These are phyloP conservation scores for Muricea muricata DNA, from an alignment of 92 coral and sea anemone species.

Conservation along the genomic window DNA sequence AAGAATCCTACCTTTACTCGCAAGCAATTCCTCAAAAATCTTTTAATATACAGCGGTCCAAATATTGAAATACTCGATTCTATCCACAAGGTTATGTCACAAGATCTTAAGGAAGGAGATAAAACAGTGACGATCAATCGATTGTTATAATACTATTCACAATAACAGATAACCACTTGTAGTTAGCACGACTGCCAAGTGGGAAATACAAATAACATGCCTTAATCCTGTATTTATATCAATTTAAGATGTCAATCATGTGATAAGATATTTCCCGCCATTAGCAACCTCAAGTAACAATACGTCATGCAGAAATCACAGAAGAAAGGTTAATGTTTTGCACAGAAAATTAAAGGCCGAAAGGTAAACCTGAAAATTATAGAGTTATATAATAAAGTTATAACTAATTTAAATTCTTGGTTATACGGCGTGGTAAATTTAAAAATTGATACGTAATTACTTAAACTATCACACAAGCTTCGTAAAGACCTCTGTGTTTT, in stretches of 20 bases:
- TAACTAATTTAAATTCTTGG: too few relatives aligned
- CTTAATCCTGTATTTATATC: constrained; percentile 3
- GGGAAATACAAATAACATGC: neutral
- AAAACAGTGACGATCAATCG: neutral
- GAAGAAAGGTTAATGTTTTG: too few relatives aligned
- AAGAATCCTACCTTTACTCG: neutral
- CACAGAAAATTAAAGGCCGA: too few relatives aligned
- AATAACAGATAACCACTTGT: constrained; percentile 1
- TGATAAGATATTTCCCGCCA: neutral
- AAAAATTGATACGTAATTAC: neutral
- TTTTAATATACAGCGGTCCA: neutral
- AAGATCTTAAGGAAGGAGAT: neutral
- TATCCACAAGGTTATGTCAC: neutral
- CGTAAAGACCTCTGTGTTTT: neutral
- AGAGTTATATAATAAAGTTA: too few relatives aligned
- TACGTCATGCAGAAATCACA: neutral
- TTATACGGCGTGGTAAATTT: too few relatives aligned
- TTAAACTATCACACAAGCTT: too few relatives aligned
- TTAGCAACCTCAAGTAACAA: neutral
- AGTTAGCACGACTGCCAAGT: neutral
- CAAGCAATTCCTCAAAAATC: neutral
- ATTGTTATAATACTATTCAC: neutral
- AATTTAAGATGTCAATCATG: constrained; percentile 31
- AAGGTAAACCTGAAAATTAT: too few relatives aligned
- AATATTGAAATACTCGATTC: neutral